Evolutionary conservation across 2,888 invertebrate genomes (phyloP), one percentile per base, ranked within the genome.

Genomic region (Pollenia griseotomentosa): DNA sequence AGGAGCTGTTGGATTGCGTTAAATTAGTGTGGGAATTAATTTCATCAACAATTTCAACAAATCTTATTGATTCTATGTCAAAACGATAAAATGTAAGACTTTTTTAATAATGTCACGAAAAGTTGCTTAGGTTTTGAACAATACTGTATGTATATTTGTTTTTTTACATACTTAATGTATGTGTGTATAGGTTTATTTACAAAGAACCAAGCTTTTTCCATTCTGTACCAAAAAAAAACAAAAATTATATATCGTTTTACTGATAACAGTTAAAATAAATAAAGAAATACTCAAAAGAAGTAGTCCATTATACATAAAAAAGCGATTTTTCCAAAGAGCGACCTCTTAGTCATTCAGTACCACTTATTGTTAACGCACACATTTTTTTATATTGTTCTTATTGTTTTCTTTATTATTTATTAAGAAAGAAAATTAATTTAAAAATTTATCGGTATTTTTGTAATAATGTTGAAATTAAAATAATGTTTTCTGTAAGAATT

Each of bases 291-390:
- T 48, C 55, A 19, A 65, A 66, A 82, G n/a, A 82, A 19, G 9
- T 70, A 51, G 78, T 71, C 14, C 57, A 16, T 46, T 42, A 11
- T 71, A 77, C 70, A 40, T 68, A 53, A 79, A 63, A 82, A 73
- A 59, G n/a, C 19, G 33, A 53, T 68, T 79, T 77, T 66, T 73
- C 40, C 19, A 74, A 83, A 79, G 84, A 85, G 79, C 59, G 46
- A 74, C 19, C 71, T 78, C 77, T 87, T 87, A 87, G 87, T 87
- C 87, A 87, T 74, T 78, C 55, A 44, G 23, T 78, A 84, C 51
- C 74, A 78, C 61, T 78, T 73, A 74, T 63, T 48, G 84, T 23
- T 74, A 70, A 63, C 84, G 84, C 74, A 65, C 84, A 74, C 63
- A 74, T 11, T 48, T 59, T 53, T 51, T 53, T 40, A 12, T 6